Base-by-base conservation (phyloP, 2,797 vertebrate species). In the Melanotaenia nigrans region DNA sequence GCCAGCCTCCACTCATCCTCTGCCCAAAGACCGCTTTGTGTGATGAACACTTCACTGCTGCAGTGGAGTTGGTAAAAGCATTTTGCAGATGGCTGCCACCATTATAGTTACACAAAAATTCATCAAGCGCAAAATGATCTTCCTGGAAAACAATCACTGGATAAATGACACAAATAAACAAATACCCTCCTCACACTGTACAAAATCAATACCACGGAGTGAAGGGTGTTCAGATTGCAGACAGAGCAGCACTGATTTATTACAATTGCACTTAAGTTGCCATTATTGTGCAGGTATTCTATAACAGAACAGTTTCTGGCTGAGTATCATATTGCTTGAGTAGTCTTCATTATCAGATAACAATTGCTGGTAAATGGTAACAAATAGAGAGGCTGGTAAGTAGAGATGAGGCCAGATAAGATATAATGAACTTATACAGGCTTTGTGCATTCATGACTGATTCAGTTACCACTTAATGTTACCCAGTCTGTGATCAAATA, bases 341-440 rank as follows among this genome's bases (percentile, higher is more conserved):
- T 55, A 61, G 75, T 85, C 79, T 84, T 89, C 68, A 86, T 90
- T 87, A 90, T 90, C 83, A 81, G 87, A 89, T 85, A 80, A 75
- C 79, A 81, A 72, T 68, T 75, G 75, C 79, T 81, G 86, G 86
- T 90, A 90, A 91, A 91, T 78, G 85, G 85, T 82, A 87, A 89
- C 87, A 83, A 87, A 91, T 83, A 87, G 69, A 82, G 68, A 77
- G 77, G 2, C 61, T 35, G 11, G 55, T 71, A 80, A 87, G 78
- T 77, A 68, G 78, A 85, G 86, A 89, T 57, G 83, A 82, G 68
- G n/a, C 64, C 18, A 16, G 85, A 89, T 91, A 72, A 77, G 70
- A 79, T 72, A 70, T 90, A 90, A 91, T 81, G 75, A 84, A 73
- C 78, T 90, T 88, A 88, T 7, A 67, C 16, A n/a, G 75, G 80